A percentile compares a stretch with the other conserved stretches of the same genome.
Conservation (phyloP, 2,797 vertebrate species). For the Luscinia luscinia region DNA sequence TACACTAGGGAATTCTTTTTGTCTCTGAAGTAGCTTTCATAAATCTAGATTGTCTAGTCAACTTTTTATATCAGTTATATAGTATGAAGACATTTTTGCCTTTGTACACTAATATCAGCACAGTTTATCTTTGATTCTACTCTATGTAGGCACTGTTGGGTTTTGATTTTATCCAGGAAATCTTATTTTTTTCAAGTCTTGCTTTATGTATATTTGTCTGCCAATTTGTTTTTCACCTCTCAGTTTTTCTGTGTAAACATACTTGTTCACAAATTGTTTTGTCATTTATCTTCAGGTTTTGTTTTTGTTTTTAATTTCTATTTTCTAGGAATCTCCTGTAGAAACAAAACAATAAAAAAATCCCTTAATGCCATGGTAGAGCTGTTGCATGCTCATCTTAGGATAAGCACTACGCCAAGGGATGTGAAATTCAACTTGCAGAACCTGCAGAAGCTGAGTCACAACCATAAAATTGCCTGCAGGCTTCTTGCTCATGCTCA, state of each 20-base stretch:
- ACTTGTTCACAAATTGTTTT: slow-evolving; percentile 48
- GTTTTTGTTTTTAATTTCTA: neutral
- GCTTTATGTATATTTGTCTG: slow-evolving; percentile 44
- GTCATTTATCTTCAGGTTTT: slow-evolving; percentile 66
- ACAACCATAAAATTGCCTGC: slow-evolving; percentile 17
- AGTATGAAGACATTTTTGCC: neutral
- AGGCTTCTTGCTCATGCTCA: slow-evolving; percentile 54
- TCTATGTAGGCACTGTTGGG: neutral
- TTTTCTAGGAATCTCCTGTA: slow-evolving; percentile 84
- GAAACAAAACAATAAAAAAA: slow-evolving; percentile 69
- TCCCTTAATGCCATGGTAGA: slow-evolving; percentile 74
- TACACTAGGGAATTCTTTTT: neutral
- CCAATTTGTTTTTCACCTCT: slow-evolving; percentile 11
- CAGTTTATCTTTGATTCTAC: neutral
- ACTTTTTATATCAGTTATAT: neutral
- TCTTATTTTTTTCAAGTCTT: neutral
- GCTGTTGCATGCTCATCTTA: slow-evolving; percentile 73
- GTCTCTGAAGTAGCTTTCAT: neutral
- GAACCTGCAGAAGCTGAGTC: slow-evolving; percentile 68
- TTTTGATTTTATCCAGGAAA: neutral
- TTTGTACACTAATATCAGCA: neutral
- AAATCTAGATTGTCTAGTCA: neutral
- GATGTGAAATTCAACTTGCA: slow-evolving; percentile 66
- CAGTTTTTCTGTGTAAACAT: slow-evolving; percentile 46
- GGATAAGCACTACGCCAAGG: slow-evolving; percentile 70